Base-by-base conservation (phyloP, 1,140 invertebrate genomes). In the Vanessa atalanta region DNA sequence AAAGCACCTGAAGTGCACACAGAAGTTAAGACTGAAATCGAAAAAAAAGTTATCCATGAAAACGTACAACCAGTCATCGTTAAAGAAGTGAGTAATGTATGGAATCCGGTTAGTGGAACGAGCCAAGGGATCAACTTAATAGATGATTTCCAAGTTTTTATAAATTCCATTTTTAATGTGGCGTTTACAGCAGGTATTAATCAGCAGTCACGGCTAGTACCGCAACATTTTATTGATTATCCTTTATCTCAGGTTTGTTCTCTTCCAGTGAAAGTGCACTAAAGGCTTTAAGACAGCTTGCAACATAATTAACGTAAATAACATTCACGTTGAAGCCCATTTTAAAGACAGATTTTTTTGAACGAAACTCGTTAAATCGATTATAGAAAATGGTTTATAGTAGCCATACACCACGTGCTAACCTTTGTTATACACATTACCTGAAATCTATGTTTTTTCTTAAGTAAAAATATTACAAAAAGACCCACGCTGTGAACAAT, bases 1-100 rank as follows among this genome's bases (percentile, higher is more conserved):
- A 72, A 67, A 48, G 66, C 65, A 61, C 26, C 55, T 9, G 79
- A 79, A 48, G 61, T 73, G 11, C 20, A 81, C 48, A 64, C 74
- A 20, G 77, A 79, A 53, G 76, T 78, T 63, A 72, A 79, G 16
- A 75, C 80, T 26, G 65, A 79, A 53, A 57, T 84, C 14, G 76
- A 84, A 75, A 78, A 79, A 65, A 76, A 47, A 68, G 55, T 71
- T 47, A 26, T 71, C 48, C 69, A 72, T 55, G 65, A 75, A 71
- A 67, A 83, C 23, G 76, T 76, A 47, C 82, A 81, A 76, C 82
- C 85, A 51, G 81, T 83, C 15, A 65, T 89, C 74, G 81, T 87
- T 8, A 88, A 90, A 82, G 88, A 91, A 88, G 88, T 91, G 83
- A 91, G 89, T 90, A 88, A 80, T 60, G 37, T 37, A 57, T 71